Evolutionary conservation across 2,888 invertebrate genomes (phyloP).

Genomic region (Drosophila pegasa): DNA sequence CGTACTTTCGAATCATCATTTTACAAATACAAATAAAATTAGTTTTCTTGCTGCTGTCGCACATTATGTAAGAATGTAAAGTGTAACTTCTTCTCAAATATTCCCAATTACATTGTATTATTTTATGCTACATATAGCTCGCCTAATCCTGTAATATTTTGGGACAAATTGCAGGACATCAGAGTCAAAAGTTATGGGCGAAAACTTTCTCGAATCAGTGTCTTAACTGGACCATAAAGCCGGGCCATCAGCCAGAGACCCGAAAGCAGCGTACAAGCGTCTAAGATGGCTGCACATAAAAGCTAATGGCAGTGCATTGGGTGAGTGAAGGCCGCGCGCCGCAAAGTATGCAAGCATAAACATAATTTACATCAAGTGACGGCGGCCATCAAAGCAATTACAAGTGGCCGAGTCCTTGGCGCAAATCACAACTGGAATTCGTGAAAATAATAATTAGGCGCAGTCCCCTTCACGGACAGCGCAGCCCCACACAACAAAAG

Average conservation of each 20-base stretch:
- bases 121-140: constrained; percentile 4
- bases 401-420: constrained; percentile 46
- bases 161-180: constrained; percentile 21
- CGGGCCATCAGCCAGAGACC: constrained; percentile 27
- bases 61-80: background rate
- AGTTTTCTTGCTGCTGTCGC: background rate
- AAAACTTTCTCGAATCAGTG: constrained; percentile 49
- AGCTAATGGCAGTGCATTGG: constrained; percentile 59
- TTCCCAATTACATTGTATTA: constrained; percentile 12
- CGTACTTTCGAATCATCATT: no score
- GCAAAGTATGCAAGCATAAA: constrained; percentile 65
- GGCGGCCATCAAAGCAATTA: constrained; percentile 44
- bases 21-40: no score
- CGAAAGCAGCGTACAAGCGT: constrained; percentile 8
- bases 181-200: constrained; percentile 28
- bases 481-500: constrained; percentile 54
- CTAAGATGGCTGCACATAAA: constrained; percentile 49
- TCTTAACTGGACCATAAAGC: constrained; percentile 46
- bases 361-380: constrained; percentile 68
- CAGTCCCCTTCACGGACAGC: constrained; percentile 20
- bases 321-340: constrained; percentile 6
- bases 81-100: background rate
- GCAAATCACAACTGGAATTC: constrained; percentile 63
- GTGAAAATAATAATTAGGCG: constrained; percentile 76
- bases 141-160: constrained; percentile 18